Evolutionary conservation across 2,113 vertebrate species (phyloP), one percentile per base, ranked within the genome.

Genomic region (Indicator maculatus): DNA sequence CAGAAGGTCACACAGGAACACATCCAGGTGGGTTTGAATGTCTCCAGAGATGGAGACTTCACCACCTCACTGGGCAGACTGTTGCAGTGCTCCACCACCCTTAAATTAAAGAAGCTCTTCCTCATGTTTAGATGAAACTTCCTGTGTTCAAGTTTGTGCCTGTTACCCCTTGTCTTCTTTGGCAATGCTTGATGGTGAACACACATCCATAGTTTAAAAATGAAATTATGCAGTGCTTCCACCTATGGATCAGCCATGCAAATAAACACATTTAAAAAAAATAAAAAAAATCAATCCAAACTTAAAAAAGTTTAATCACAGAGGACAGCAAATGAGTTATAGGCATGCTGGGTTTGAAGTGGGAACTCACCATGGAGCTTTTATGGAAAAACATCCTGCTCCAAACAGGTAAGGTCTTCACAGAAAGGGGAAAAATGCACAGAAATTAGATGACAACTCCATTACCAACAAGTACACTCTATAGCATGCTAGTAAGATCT

Each of bases 351-450:
- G 97, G 98, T 98, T 96, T 95, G 97, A 98, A 98, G 94, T 93
- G 98, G 96, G 97, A 98, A 99, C 99, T 99, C 99, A 99, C 99
- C 99, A 99, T 96, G 99, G 99, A 99, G 99, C 99, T 99, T 99
- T 99, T 98, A 99, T 99, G 98, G 99, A 99, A 99, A 99, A 99
- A 99, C 99, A 99, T 98, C 99, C 99, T 98, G 99, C 99, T 98
- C 99, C 99, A 99, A 99, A 99, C 98, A 99, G 99, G 98, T 99
- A 99, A 98, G 99, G 99, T 99, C 99, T 99, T 99, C 98, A 98
- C 95, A 96, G 96, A 97, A 97, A 97, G 97, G 97, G 98, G 97
- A 97, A 97, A 98, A 98, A 98, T 97, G 98, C 97, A 99, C 98
- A 99, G 97, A 99, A 98, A 99, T 98, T 99, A 99, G 98, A 99